phyloP scores from a whole-genome alignment of 2,888 invertebrate species.

The Cataglyphis albicans region DNA sequence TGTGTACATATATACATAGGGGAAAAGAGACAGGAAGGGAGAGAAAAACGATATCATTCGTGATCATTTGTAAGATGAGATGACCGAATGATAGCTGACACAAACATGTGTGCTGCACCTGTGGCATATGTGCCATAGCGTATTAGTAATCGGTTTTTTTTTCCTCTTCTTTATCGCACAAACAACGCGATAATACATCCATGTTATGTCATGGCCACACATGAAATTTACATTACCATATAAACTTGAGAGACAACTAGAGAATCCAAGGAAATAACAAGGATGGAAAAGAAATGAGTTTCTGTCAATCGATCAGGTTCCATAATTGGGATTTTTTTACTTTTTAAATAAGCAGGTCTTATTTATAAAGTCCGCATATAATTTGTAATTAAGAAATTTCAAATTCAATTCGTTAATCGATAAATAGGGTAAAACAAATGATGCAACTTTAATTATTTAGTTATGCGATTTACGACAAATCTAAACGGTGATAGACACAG shows the following conservation, averaged over 20 bases:
- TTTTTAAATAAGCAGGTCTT: background rate
- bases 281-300: background rate
- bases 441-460: background rate
- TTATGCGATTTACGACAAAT: conserved; percentile 13
- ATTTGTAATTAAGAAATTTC: conserved; percentile 22
- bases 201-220: background rate
- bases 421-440: too few species aligned
- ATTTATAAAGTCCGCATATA: background rate
- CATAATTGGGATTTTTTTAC: background rate
- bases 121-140: conserved; percentile 60
- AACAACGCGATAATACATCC: conserved; percentile 5
- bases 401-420: background rate
- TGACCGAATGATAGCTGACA: background rate
- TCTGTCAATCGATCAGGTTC: background rate
- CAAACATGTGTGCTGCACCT: conserved; percentile 61
- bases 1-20: background rate
- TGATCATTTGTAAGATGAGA: background rate
- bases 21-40: background rate
- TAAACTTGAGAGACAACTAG: background rate
- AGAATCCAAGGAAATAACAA: background rate
- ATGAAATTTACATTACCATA: conserved; percentile 1
- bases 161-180: conserved; percentile 29
- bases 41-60: background rate
- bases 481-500: background rate
- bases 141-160: conserved; percentile 53